These are phyloP conservation scores for Caenorhabditis zanzibari DNA, from an alignment of 2,888 invertebrate species.

Conservation along the genomic window DNA sequence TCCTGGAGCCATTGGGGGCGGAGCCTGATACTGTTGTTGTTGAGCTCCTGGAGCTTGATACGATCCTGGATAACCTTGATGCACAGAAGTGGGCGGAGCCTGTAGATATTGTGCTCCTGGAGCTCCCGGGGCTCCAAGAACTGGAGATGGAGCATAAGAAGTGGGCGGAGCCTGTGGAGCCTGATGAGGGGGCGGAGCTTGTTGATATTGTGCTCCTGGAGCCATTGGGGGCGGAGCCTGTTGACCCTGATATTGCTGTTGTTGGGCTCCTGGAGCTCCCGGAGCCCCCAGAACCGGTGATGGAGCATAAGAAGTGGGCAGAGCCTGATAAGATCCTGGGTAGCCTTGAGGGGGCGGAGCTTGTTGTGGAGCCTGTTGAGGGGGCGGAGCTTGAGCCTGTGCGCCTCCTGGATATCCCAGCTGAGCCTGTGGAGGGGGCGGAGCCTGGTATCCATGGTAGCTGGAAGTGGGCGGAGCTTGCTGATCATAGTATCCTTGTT, in stretches of 20 bases:
- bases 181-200: background rate
- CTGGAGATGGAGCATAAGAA: background rate
- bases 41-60: background rate
- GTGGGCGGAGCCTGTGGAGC: background rate
- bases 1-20: background rate
- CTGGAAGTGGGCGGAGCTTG: conserved; percentile 3
- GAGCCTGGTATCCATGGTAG: too few relatives aligned
- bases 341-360: conserved; percentile 3
- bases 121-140: background rate
- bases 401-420: background rate
- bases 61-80: background rate
- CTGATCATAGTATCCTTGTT: too few relatives aligned
- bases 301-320: background rate
- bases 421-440: background rate
- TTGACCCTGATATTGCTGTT: background rate
- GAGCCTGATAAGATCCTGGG: background rate
- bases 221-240: background rate
- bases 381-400: background rate
- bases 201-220: background rate
- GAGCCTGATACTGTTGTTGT: background rate
- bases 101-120: background rate
- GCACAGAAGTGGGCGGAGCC: conserved; percentile 15
- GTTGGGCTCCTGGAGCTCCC: background rate
- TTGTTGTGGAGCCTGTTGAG: background rate
- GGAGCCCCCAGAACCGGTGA: background rate